Evolutionary conservation across 1,140 invertebrate species (phyloP).

Genomic region (Drosophila sproati): DNA sequence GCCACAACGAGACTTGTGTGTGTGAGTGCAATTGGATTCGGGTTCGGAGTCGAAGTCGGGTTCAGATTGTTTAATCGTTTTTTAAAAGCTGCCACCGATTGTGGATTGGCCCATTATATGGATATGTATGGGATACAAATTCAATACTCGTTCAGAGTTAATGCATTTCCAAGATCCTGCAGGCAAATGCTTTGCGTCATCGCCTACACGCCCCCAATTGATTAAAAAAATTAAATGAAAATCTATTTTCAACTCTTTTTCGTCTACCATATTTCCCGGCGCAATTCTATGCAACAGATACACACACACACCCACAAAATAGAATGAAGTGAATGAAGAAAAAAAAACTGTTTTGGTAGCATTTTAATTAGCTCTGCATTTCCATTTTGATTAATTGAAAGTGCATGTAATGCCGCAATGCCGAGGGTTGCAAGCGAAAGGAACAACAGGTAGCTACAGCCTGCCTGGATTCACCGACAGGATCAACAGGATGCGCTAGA

Average conservation of each 20-base stretch:
- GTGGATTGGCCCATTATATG: neutral
- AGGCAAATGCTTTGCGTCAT: slow-evolving; percentile 70
- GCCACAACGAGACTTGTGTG: slow-evolving; percentile 29
- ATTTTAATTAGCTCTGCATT: slow-evolving; percentile 71
- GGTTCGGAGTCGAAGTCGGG: neutral
- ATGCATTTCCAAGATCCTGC: slow-evolving; percentile 72
- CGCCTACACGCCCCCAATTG: slow-evolving; percentile 58
- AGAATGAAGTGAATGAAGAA: neutral
- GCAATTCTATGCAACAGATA: slow-evolving; percentile 22
- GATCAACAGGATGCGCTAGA: slow-evolving; percentile 32
- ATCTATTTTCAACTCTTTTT: slow-evolving; percentile 35
- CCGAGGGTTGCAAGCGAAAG: slow-evolving; percentile 8
- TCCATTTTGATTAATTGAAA: slow-evolving; percentile 75
- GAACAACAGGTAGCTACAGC: slow-evolving; percentile 19
- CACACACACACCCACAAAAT: slow-evolving; percentile 32
- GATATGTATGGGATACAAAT: too few species aligned
- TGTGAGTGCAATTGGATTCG: neutral
- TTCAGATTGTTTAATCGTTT: slow-evolving; percentile 31
- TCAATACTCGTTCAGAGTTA: slow-evolving; percentile 33
- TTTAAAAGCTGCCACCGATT: slow-evolving; percentile 58
- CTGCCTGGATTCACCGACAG: neutral
- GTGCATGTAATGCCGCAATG: slow-evolving; percentile 51
- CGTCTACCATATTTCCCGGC: slow-evolving; percentile 10
- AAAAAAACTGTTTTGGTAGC: slow-evolving; percentile 69
- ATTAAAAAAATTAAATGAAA: slow-evolving; percentile 5